Base-by-base conservation (phyloP, 2,888 invertebrate genomes). In the Acanthococcus lagerstroemiae region DNA sequence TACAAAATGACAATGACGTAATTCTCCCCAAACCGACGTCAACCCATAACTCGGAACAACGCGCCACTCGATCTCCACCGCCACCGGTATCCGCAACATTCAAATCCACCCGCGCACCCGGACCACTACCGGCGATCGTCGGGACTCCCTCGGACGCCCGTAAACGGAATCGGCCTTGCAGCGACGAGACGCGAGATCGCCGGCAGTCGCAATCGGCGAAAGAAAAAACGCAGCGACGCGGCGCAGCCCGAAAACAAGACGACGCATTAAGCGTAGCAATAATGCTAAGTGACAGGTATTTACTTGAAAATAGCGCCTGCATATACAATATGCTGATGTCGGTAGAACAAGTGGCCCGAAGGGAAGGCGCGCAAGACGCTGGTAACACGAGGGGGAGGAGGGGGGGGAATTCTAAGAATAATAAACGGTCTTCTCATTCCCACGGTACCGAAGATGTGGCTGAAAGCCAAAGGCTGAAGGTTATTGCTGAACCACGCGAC, bases 401-500 rank as follows among this genome's bases (percentile, higher is more conserved):
- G 15, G 46, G 45, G 24, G 12, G 15, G 46, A 6, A n/a, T 61
- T 50, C 61, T 30, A 61, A 61, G 61, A 61, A 61, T 50, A 50
- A 50, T 50, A 61, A 37, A 21, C 19, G 50, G 37, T 48, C 50
- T 58, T 50, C 50, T 61, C 37, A 26, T 63, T 63, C 63, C 63
- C 63, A 63, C 63, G 63, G 37, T 63, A 54, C 44, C 52, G 52
- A 58, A 58, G 58, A 58, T 46, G 58, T 58, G 58, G n/a, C 46
- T 45, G 58, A 44, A 37, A 22, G 52, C 30, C 26, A 48, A 60
- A 63, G 63, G 63, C 63, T 63, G 63, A 63, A 63, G 63, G 63
- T 63, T 63, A 61, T 63, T 54, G 63, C 54, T 63, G 63, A 63
- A 63, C 63, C 63, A 63, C 63, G 63, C 63, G 63, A 63, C 63